These are phyloP conservation scores for Lordiphosa clarofinis DNA, from an alignment of 1,140 invertebrate species.

Conservation along the genomic window DNA sequence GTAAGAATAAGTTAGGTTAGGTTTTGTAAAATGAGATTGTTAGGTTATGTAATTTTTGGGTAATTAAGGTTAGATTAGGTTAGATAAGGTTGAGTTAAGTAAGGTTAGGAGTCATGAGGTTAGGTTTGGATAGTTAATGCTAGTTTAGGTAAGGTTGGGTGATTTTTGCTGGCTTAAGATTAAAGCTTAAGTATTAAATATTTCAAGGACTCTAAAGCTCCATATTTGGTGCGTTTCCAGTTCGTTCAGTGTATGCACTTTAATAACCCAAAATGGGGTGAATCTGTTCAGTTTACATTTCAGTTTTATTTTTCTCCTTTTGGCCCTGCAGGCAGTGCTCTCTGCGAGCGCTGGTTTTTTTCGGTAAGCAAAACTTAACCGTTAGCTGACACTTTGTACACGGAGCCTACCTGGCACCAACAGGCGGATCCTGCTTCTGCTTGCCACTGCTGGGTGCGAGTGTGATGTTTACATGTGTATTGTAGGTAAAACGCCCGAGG, in stretches of 20 bases:
- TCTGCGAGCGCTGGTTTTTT: constrained; percentile 27
- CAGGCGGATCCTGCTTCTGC: constrained; percentile 2
- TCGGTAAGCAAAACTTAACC: constrained; percentile 71
- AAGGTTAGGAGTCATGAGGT: too few species aligned
- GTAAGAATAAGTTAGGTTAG: too few species aligned
- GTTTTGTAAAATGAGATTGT: too few species aligned
- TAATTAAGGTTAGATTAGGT: too few species aligned
- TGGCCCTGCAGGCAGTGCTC: constrained; percentile 2
- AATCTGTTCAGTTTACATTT: constrained; percentile 67
- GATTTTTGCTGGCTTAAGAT: too few species aligned
- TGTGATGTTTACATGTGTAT: constrained; percentile 58
- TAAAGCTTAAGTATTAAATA: too few species aligned
- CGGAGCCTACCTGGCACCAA: constrained; percentile 36
- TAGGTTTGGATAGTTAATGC: too few species aligned
- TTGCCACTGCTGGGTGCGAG: constrained; percentile 25
- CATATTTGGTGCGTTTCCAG: neutral
- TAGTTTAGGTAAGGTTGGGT: too few species aligned
- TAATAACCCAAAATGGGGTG: constrained; percentile 36
- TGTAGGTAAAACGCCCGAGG: constrained; percentile 69
- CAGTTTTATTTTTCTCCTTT: constrained; percentile 1
- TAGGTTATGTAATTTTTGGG: too few species aligned
- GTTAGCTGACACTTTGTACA: constrained; percentile 68
- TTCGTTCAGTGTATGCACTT: constrained; percentile 12
- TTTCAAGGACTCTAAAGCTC: too few species aligned
- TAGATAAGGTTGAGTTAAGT: too few species aligned